phyloP scores from a whole-genome alignment of 2,797 vertebrate species.

The Gymnothorax reevesii region DNA sequence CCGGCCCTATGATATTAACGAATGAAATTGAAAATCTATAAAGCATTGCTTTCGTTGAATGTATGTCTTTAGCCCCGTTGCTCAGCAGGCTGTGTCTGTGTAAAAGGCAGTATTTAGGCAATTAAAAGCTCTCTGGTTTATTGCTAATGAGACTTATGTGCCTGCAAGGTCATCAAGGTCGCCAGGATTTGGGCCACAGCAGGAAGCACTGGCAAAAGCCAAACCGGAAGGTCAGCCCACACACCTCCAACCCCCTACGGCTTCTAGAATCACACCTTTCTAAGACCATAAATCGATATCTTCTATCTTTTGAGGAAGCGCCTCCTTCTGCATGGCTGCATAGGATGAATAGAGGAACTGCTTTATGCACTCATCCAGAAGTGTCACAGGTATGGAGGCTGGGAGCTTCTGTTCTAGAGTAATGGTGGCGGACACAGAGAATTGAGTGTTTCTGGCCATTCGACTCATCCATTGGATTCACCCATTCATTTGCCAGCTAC shows the following conservation, averaged over 20 bases:
- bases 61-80: not conserved
- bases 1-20: not conserved
- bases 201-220: not conserved
- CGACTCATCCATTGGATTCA: not conserved
- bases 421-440: not conserved
- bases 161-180: not conserved
- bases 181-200: not conserved
- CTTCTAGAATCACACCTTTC: not conserved
- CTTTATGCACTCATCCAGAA: not conserved
- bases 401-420: too few relatives aligned
- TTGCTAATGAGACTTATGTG: not conserved
- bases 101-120: too few relatives aligned
- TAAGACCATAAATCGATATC: not conserved
- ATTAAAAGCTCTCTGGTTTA: not conserved
- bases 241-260: not conserved
- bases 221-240: not conserved
- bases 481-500: not conserved
- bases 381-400: not conserved
- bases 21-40: not conserved
- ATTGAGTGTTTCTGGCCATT: not conserved
- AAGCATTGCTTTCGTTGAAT: not conserved
- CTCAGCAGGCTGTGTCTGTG: not conserved
- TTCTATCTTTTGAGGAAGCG: not conserved
- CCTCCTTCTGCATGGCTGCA: not conserved
- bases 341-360: not conserved